These are phyloP conservation scores for Anaspis maculata DNA, from an alignment of 2,888 invertebrate genomes.

Conservation along the genomic window DNA sequence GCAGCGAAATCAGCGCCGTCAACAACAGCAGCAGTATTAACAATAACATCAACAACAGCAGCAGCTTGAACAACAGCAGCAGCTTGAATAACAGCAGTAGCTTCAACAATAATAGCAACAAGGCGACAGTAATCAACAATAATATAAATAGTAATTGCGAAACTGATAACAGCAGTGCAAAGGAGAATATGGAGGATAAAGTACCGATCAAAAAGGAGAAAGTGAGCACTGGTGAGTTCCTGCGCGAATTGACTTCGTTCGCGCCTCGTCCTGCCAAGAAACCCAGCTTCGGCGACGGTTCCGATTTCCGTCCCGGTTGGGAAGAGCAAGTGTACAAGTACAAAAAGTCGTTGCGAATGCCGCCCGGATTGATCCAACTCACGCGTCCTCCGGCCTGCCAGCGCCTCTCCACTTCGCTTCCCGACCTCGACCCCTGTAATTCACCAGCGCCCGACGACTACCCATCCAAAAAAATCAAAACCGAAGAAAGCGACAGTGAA, in stretches of 20 bases:
- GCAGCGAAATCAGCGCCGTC: background rate
- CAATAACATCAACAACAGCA: too few species aligned
- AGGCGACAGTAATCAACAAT: too few species aligned
- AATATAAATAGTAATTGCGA: too few species aligned
- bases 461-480: conserved; percentile 26
- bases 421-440: conserved; percentile 66
- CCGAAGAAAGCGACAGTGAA: conserved; percentile 48
- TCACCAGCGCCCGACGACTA: conserved; percentile 57
- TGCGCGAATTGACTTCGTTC: too few species aligned
- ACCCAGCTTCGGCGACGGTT: conserved; percentile 61
- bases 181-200: background rate
- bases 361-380: conserved; percentile 70
- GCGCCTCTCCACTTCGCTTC: conserved; percentile 65
- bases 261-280: conserved; percentile 44
- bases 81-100: too few species aligned
- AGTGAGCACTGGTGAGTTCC: background rate
- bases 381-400: conserved; percentile 63
- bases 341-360: conserved; percentile 75
- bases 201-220: background rate
- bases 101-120: too few species aligned
- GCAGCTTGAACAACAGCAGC: too few species aligned
- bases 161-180: too few species aligned
- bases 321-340: conserved; percentile 74
- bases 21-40: background rate
- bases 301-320: conserved; percentile 71